phyloP scores from a whole-genome alignment of 2,797 vertebrate genomes.

The Halcyon smyrnensis region DNA sequence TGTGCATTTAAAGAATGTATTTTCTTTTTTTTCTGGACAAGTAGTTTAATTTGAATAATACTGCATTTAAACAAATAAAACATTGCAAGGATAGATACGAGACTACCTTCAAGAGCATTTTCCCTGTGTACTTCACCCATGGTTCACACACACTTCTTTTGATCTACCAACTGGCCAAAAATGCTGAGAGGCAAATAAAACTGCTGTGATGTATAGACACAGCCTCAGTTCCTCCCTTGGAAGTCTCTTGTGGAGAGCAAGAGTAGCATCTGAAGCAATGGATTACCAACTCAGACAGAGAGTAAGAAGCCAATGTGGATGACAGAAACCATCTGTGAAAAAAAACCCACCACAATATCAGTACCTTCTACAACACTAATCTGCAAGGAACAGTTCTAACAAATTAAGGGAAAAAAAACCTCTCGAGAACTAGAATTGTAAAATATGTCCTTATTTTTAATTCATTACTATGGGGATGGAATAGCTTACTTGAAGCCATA shows the following conservation, averaged over 20 bases:
- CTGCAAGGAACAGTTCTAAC: background rate
- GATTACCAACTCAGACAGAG: background rate
- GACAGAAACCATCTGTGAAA: background rate
- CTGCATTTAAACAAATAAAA: background rate
- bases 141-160: background rate
- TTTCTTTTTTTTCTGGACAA: background rate
- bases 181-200: background rate
- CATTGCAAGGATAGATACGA: background rate
- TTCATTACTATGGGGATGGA: background rate
- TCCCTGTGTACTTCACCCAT: background rate
- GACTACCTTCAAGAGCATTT: background rate
- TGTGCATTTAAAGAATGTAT: background rate
- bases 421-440: background rate
- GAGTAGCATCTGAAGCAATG: background rate
- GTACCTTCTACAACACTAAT: background rate
- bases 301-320: background rate
- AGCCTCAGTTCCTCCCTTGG: background rate
- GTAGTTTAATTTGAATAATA: background rate
- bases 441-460: background rate
- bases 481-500: background rate
- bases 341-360: background rate
- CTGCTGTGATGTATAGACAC: background rate
- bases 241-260: background rate
- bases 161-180: background rate
- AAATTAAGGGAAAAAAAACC: background rate